A percentile compares a stretch with the other conserved stretches of the same genome.
These are phyloP conservation scores for Aix galericulata DNA, from an alignment of 2,113 vertebrate genomes.

Conservation along the genomic window DNA sequence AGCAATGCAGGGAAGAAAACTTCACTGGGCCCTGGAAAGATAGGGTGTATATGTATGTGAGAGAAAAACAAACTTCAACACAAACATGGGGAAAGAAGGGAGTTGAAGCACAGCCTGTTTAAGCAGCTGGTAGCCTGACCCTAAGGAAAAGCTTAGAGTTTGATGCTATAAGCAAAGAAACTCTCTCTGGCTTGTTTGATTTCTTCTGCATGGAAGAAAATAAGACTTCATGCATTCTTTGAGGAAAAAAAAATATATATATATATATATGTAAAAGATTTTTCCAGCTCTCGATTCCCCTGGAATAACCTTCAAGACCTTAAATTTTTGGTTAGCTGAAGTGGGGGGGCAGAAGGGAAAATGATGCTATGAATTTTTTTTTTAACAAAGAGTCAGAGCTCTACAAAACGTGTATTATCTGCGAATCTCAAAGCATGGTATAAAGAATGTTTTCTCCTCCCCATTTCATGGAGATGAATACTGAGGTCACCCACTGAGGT, in stretches of 20 bases:
- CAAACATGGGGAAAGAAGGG: neutral
- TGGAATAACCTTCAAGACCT: neutral
- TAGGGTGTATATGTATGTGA: neutral
- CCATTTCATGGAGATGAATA: neutral
- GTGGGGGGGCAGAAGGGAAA: neutral
- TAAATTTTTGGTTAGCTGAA: neutral
- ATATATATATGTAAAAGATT: neutral
- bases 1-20: neutral
- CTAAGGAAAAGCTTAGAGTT: conserved; percentile 9
- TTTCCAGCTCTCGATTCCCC: neutral
- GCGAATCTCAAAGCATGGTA: neutral
- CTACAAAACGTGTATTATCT: neutral
- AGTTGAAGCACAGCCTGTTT: neutral
- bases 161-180: conserved; percentile 27
- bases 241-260: conserved; percentile 13
- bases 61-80: neutral
- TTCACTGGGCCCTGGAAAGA: neutral
- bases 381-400: conserved; percentile 8
- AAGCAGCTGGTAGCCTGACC: conserved; percentile 42
- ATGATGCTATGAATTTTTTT: conserved; percentile 9
- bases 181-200: neutral
- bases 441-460: neutral
- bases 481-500: neutral
- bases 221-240: neutral
- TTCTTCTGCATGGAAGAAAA: conserved; percentile 1